These are phyloP conservation scores for Acipenser oxyrinchus DNA, from an alignment of 2,797 vertebrate genomes.

Conservation along the genomic window DNA sequence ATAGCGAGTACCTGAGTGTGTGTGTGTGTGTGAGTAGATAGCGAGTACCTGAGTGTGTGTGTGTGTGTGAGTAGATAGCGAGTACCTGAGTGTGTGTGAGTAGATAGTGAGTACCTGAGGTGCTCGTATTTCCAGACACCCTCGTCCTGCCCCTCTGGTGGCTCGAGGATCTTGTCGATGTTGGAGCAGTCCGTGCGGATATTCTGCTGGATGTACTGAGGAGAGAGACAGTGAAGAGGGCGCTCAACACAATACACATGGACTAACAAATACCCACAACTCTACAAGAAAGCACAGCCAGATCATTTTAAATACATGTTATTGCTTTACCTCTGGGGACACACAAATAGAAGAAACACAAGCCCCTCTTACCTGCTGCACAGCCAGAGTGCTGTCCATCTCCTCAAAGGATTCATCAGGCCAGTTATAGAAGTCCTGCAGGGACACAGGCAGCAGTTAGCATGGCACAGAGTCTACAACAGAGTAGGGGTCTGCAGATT, in stretches of 20 bases:
- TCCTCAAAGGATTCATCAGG: constrained; percentile 86
- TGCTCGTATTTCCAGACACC: constrained; percentile 98
- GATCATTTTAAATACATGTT: no score
- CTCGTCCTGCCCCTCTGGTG: constrained; percentile 95
- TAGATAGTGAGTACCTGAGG: constrained; percentile 65
- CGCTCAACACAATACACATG: no score
- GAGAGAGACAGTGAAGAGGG: constrained; percentile 15
- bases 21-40: not conserved
- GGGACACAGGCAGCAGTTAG: constrained; percentile 9
- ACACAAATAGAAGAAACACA: no score
- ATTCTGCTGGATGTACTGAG: constrained; percentile 94
- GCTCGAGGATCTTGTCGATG: constrained; percentile 96
- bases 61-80: not conserved
- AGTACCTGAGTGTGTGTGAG: no score
- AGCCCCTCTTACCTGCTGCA: no score
- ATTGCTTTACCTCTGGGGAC: no score
- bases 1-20: not conserved
- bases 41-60: constrained; percentile 64
- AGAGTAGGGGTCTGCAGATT: not conserved
- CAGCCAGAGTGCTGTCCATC: no score
- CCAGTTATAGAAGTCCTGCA: constrained; percentile 96
- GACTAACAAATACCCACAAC: no score
- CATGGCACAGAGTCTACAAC: constrained; percentile 4
- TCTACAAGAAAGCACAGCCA: no score
- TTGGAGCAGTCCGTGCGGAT: constrained; percentile 94